Conservation (phyloP, 2,113 vertebrate species). For the Petrocephalus microphthalmus region DNA sequence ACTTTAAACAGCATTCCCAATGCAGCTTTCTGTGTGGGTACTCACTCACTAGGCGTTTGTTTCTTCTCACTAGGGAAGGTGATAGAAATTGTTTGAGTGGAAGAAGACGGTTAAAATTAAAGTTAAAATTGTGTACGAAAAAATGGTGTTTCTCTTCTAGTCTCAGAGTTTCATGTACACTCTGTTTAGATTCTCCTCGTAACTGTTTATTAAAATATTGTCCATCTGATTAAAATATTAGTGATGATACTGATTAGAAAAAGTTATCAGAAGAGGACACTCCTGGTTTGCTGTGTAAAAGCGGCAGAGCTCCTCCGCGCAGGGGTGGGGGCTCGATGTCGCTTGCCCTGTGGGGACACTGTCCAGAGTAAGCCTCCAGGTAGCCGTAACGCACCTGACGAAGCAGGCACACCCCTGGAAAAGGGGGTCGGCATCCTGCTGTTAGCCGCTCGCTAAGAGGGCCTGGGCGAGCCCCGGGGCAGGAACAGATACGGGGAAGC, state of each 20-base stretch:
- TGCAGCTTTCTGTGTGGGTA: not conserved
- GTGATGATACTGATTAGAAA: not conserved
- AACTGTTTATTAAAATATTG: not conserved
- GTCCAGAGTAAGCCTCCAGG: conserved; percentile 74
- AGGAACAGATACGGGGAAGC: conserved; percentile 57
- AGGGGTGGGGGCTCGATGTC: conserved; percentile 23
- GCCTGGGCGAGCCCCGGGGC: conserved; percentile 44
- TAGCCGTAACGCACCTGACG: conserved; percentile 75
- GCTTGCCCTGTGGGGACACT: conserved; percentile 52
- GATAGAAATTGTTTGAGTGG: not conserved
- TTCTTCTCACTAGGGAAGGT: not conserved
- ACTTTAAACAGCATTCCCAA: not conserved
- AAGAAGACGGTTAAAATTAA: not conserved
- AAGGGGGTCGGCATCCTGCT: conserved; percentile 69
- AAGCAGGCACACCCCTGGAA: conserved; percentile 76
- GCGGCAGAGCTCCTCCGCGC: not conserved
- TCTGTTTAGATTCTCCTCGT: not conserved
- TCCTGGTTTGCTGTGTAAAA: not conserved
- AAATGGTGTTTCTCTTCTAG: not conserved
- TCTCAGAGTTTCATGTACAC: not conserved
- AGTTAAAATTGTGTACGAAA: not conserved
- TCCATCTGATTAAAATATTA: not conserved
- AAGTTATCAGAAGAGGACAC: not conserved
- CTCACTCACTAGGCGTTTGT: not conserved
- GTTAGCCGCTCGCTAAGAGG: conserved; percentile 55